Evolutionary conservation across 2,888 invertebrate genomes (phyloP), one percentile per base, ranked within the genome.

Genomic region (Seira musarum): DNA sequence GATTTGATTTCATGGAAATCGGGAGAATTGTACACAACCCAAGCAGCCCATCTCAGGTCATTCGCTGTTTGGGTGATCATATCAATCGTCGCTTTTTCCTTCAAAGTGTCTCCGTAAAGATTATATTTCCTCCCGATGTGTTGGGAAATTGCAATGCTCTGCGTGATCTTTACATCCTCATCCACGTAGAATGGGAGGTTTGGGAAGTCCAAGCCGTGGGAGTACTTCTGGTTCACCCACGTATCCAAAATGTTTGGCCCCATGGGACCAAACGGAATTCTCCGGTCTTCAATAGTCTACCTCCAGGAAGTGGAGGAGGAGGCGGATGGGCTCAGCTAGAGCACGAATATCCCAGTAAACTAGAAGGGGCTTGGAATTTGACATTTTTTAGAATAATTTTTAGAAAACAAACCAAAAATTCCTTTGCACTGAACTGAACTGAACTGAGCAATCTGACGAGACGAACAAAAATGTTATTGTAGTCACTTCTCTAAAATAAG

Each of bases 301-400:
- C 63, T 78, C 49, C 1, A 78, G 61, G 63, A 67, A 78, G 3
- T 46, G 60, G 5, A 78, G 49, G 8, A 72, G 25, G 15, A 78
- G 30, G 0, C 78, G 57, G 17, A 78, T 78, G 0, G 78, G 72
- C 22, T 78, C 78, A 1, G 24, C 71, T 6, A 78, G 22, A 1
- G 72, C 78, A 21, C 78, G 71, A 30, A 78, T 60, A 24, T 78
- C 78, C 78, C 78, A 78, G 53, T 78, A 78, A 17, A 71, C 78
- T 10, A 78, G 22, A 22, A 49, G 40, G 0, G 78, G 78, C 17
- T 67, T 71, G 8, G 68, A 66, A 15, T n/a, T n/a, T n/a, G 67
- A 22, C 71, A 71, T 71, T 57, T 68, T 57, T 53, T 8, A 13
- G 6, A 40, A 13, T 8, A 40, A 40, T 40, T 40, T 40, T 40